phyloP scores from a whole-genome alignment of 2,888 invertebrate species.

The Pecten maximus region DNA sequence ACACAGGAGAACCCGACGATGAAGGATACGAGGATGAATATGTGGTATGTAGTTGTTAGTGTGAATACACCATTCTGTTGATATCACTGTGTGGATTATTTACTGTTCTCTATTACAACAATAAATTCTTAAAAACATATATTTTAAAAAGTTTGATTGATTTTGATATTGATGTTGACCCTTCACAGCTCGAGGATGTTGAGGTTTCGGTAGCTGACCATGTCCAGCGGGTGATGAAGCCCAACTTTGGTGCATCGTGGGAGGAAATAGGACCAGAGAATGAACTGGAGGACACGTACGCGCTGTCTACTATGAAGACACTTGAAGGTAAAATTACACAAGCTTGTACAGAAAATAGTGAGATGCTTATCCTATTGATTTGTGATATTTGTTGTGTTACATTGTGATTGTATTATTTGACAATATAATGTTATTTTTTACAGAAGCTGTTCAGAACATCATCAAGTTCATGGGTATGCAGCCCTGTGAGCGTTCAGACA shows the following conservation, averaged over 20 bases:
- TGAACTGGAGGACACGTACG: conserved; percentile 96
- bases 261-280: conserved; percentile 87
- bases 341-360: background rate
- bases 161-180: background rate
- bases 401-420: background rate
- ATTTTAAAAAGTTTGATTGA: too few relatives aligned
- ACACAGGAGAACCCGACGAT: conserved; percentile 95
- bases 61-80: too few relatives aligned
- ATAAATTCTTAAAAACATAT: too few relatives aligned
- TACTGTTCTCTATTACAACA: too few relatives aligned
- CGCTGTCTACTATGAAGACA: conserved; percentile 90
- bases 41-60: conserved; percentile 82
- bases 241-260: conserved; percentile 91
- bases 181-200: conserved; percentile 91
- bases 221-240: conserved; percentile 90
- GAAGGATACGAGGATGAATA: conserved; percentile 98
- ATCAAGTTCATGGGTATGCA: conserved; percentile 92
- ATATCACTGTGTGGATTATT: too few relatives aligned
- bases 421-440: conserved; percentile 42
- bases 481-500: conserved; percentile 92
- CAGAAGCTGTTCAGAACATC: conserved; percentile 91
- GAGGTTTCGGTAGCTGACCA: conserved; percentile 93
- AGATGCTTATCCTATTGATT: background rate
- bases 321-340: conserved; percentile 85
- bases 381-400: background rate